Evolutionary conservation across 37 sponge, comb jelly and placozoan species (phyloP).

Genomic region (Halisarca cf. caerulea): DNA sequence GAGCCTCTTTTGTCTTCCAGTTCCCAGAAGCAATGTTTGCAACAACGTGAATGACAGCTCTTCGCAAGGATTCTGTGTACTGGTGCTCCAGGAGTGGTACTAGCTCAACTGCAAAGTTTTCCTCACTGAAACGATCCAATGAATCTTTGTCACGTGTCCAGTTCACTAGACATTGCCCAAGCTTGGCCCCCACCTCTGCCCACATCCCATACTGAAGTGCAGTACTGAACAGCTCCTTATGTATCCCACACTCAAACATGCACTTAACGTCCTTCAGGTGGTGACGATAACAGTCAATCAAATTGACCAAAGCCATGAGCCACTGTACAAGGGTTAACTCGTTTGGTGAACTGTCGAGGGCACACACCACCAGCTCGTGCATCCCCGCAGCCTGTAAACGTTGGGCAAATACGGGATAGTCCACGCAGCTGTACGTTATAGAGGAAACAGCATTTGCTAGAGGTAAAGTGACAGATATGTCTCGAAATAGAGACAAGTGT

Average conservation of each 20-base stretch:
- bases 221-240: neutral
- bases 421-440: slow-evolving; percentile 8
- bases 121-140: slow-evolving; percentile 39
- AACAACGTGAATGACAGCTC: slow-evolving; percentile 58
- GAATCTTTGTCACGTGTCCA: slow-evolving; percentile 71
- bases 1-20: slow-evolving; percentile 54
- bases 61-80: slow-evolving; percentile 4
- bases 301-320: neutral
- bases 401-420: neutral
- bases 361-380: neutral
- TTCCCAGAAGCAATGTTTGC: slow-evolving; percentile 74
- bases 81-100: slow-evolving; percentile 16
- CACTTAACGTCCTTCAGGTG: slow-evolving; percentile 21
- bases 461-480: neutral
- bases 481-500: neutral
- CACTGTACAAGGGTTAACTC: neutral
- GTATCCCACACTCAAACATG: slow-evolving; percentile 8
- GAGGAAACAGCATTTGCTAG: slow-evolving; percentile 2
- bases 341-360: neutral
- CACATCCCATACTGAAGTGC: neutral
- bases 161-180: slow-evolving; percentile 62
- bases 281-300: slow-evolving; percentile 5
- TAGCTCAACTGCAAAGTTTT: slow-evolving; percentile 43
- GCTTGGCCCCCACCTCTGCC: slow-evolving; percentile 45
- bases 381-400: neutral